Conservation (phyloP, 2,888 invertebrate species). For the Mechanitis mazaeus region DNA sequence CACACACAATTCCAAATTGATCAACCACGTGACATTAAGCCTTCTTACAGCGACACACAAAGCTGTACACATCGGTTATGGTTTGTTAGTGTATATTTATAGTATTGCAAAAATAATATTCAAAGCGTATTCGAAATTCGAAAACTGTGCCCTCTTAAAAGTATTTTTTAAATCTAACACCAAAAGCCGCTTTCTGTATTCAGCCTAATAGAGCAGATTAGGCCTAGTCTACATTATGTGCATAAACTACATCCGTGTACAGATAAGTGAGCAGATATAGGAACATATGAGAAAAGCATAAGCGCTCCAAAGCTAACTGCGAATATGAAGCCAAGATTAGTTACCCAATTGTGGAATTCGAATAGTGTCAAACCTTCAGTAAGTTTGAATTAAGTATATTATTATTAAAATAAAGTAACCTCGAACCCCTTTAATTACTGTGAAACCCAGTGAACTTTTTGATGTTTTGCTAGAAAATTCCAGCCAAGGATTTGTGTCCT, state of each 20-base stretch:
- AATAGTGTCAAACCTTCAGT: no score
- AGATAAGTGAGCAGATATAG: slow-evolving; percentile 25
- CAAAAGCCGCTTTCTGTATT: slow-evolving; percentile 17
- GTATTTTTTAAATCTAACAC: slow-evolving; percentile 20
- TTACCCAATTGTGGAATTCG: not conserved
- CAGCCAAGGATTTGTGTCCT: no score
- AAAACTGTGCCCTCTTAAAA: slow-evolving; percentile 17
- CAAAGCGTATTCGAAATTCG: slow-evolving; percentile 18
- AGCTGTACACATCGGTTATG: slow-evolving; percentile 57
- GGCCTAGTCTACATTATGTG: slow-evolving; percentile 13
- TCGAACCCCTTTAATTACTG: no score
- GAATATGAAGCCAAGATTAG: slow-evolving; percentile 14
- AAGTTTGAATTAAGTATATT: no score
- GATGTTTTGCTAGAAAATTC: no score
- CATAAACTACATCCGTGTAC: slow-evolving; percentile 23
- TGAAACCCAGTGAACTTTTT: no score
- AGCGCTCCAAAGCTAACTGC: slow-evolving; percentile 51
- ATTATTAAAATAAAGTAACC: no score
- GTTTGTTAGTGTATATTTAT: slow-evolving; percentile 74
- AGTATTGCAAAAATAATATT: slow-evolving; percentile 27
- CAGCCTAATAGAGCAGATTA: slow-evolving; percentile 7
- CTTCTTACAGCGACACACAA: slow-evolving; percentile 59
- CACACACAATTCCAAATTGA: slow-evolving; percentile 73
- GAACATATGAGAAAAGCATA: slow-evolving; percentile 68
- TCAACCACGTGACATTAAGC: slow-evolving; percentile 61